Conservation (phyloP, 2,888 invertebrate genomes). For the Adelphocoris suturalis region DNA sequence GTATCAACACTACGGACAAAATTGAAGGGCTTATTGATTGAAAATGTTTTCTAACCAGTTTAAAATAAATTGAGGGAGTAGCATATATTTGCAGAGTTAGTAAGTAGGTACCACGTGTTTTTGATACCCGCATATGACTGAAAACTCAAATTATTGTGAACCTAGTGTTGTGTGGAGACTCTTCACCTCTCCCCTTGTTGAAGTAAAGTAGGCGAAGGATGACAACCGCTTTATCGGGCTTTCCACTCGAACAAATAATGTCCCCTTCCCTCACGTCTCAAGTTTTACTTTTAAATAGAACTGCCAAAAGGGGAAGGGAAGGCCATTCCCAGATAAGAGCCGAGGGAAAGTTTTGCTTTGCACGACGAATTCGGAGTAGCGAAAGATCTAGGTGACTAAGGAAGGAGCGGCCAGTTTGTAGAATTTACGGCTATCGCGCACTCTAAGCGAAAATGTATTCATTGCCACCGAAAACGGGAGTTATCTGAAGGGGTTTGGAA, state of each 20-base stretch:
- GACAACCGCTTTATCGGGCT: constrained; percentile 63
- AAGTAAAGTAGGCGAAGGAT: constrained; percentile 3
- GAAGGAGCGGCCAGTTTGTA: background rate
- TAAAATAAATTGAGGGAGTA: too few species aligned
- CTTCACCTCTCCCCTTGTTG: background rate
- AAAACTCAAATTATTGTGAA: too few species aligned
- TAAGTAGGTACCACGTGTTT: too few species aligned
- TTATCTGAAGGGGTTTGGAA: too few species aligned
- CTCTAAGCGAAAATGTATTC: too few species aligned
- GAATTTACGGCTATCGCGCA: background rate
- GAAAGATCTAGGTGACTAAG: constrained; percentile 2
- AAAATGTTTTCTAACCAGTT: too few species aligned
- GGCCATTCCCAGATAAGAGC: background rate
- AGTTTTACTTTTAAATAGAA: constrained; percentile 48
- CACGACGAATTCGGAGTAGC: background rate
- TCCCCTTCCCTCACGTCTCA: constrained; percentile 21
- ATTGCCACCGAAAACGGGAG: too few species aligned
- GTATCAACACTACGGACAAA: too few species aligned
- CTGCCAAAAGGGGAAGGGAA: background rate
- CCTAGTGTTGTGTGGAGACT: background rate
- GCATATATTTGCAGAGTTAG: too few species aligned
- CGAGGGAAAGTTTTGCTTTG: background rate
- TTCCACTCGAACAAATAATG: constrained; percentile 63
- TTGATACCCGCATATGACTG: too few species aligned
- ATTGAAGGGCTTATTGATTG: too few species aligned